phyloP scores from a whole-genome alignment of 30 jellyfish, hydroid and myxozoan genomes.

The Calvadosia cruxmelitensis region DNA sequence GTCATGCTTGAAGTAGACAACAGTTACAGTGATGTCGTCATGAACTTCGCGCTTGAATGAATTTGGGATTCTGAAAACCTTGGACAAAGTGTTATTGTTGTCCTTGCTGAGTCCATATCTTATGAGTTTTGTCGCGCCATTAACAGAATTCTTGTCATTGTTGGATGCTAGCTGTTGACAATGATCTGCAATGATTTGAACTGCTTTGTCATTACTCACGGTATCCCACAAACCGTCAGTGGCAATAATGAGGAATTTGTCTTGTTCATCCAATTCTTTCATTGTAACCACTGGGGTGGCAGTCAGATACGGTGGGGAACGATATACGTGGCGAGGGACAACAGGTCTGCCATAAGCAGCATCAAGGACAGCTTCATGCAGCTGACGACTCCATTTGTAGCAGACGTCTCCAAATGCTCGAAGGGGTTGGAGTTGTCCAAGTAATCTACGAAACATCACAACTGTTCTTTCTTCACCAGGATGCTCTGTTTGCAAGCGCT shows the following conservation, averaged over 20 bases:
- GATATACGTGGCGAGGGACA: slow-evolving; percentile 48
- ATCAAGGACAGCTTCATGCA: slow-evolving; percentile 64
- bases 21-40: slow-evolving; percentile 89
- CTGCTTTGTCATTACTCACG: slow-evolving; percentile 75
- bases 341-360: slow-evolving; percentile 74
- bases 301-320: slow-evolving; percentile 84
- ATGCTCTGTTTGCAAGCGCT: slow-evolving; percentile 56
- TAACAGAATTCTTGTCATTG: slow-evolving; percentile 8
- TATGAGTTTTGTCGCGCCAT: slow-evolving; percentile 74
- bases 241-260: slow-evolving; percentile 64
- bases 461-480: slow-evolving; percentile 55
- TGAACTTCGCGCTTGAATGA: slow-evolving; percentile 60
- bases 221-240: slow-evolving; percentile 94
- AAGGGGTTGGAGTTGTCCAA: slow-evolving; percentile 90
- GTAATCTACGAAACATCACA: slow-evolving; percentile 53
- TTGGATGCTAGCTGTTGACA: slow-evolving; percentile 11
- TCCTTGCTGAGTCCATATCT: slow-evolving; percentile 69
- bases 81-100: slow-evolving; percentile 20
- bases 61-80: slow-evolving; percentile 50
- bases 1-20: slow-evolving; percentile 30
- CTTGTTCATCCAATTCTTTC: slow-evolving; percentile 38
- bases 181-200: slow-evolving; percentile 47
- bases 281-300: slow-evolving; percentile 74
- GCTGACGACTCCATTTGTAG: slow-evolving; percentile 77
- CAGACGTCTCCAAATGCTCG: slow-evolving; percentile 91